These are phyloP conservation scores for Lacanobia wlatinum DNA, from an alignment of 2,888 invertebrate species.

Conservation along the genomic window DNA sequence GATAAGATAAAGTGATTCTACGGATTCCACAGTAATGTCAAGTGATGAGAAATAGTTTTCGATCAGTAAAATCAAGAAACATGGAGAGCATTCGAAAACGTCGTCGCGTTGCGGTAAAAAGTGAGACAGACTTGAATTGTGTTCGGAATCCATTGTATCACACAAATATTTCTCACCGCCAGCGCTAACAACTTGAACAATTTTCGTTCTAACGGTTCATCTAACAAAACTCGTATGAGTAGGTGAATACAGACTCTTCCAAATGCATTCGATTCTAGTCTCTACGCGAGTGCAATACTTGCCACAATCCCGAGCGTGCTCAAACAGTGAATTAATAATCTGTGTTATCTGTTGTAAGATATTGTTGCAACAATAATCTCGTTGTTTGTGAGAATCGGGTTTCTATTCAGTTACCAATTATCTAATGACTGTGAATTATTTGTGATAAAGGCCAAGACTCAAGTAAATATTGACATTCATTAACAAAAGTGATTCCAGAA, in stretches of 20 bases:
- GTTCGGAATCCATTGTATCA: slow-evolving; percentile 65
- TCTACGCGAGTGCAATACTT: slow-evolving; percentile 62
- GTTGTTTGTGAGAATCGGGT: slow-evolving; percentile 69
- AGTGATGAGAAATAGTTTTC: slow-evolving; percentile 29
- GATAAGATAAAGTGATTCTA: slow-evolving; percentile 24
- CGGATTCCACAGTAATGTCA: slow-evolving; percentile 10
- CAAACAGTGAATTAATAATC: slow-evolving; percentile 57
- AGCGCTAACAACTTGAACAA: slow-evolving; percentile 70
- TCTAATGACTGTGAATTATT: slow-evolving; percentile 66
- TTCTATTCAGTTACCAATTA: slow-evolving; percentile 68
- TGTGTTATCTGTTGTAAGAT: slow-evolving; percentile 58
- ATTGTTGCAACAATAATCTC: slow-evolving; percentile 70
- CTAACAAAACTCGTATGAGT: slow-evolving; percentile 71
- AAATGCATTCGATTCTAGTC: slow-evolving; percentile 64
- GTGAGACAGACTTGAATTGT: slow-evolving; percentile 58
- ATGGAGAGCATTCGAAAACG: slow-evolving; percentile 41
- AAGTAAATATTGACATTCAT: slow-evolving; percentile 73
- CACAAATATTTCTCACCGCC: slow-evolving; percentile 68
- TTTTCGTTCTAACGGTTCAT: slow-evolving; percentile 76
- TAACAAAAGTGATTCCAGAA: slow-evolving; percentile 55
- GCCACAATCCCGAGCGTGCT: slow-evolving; percentile 51
- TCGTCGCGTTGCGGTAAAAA: slow-evolving; percentile 50
- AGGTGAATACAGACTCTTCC: slow-evolving; percentile 58
- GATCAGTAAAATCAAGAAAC: slow-evolving; percentile 6
- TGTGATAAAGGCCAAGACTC: slow-evolving; percentile 63